Evolutionary conservation across 1,140 invertebrate genomes (phyloP).

Genomic region (Odontomachus brunneus): DNA sequence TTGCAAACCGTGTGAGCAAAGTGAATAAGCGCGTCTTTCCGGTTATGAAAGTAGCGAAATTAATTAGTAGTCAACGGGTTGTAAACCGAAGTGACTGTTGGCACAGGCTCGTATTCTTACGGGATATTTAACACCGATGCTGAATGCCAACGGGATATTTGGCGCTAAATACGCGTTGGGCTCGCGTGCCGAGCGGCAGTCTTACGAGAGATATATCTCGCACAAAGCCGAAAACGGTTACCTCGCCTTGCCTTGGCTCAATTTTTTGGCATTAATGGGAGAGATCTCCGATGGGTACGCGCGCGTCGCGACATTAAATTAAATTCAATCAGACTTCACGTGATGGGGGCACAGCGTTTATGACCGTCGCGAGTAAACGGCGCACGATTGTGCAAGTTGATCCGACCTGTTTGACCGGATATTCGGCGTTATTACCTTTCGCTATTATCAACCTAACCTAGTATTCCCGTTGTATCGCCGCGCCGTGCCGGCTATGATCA

Average conservation of each 20-base stretch:
- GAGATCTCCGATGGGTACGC: background rate
- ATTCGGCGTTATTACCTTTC: constrained; percentile 41
- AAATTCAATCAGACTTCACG: background rate
- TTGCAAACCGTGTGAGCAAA: background rate
- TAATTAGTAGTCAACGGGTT: constrained; percentile 3
- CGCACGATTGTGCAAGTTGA: background rate
- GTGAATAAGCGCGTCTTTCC: background rate
- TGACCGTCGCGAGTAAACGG: constrained; percentile 24
- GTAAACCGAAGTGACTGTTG: background rate
- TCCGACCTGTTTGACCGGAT: constrained; percentile 40
- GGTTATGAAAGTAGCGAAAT: background rate
- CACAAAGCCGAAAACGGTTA: background rate
- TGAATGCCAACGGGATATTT: background rate
- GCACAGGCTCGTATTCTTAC: background rate
- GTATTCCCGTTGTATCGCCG: constrained; percentile 5
- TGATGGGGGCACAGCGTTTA: background rate
- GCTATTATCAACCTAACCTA: constrained; percentile 12
- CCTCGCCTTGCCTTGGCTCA: background rate
- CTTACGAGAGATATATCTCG: background rate
- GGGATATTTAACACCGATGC: background rate
- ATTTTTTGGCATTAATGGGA: background rate
- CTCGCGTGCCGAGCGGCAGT: background rate
- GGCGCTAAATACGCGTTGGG: background rate
- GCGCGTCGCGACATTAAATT: constrained; percentile 31
- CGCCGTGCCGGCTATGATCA: background rate